Base-by-base conservation (phyloP, 2,113 vertebrate genomes). In the Alethe diademata region DNA sequence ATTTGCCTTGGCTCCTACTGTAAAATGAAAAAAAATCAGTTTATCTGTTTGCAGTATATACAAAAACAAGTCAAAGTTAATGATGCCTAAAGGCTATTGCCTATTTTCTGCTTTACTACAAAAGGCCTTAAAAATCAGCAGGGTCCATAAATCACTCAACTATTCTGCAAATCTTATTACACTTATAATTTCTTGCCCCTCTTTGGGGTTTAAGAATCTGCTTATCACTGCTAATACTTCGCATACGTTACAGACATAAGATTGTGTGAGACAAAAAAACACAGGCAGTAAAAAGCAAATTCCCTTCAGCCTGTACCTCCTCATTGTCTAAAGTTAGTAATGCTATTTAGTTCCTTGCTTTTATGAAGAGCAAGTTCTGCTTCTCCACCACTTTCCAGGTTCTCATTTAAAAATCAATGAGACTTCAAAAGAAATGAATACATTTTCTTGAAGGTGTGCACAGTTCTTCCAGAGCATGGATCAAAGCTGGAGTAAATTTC, bases 371-470 rank as follows among this genome's bases (percentile, higher is more conserved):
- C 7, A 64, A 79, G 36, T 50, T 89, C 73, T 87, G n/a, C 50
- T 90, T 35, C 73, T 70, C 40, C 56, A 62, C 20, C 51, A 48
- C n/a, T 66, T 92, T 85, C n/a, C 54, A 90, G 45, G 36, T 64
- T 79, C 54, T 81, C n/a, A 61, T 60, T 89, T 84, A 81, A 78
- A 93, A 93, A 90, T 74, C 48, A 64, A 24, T 45, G 48, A 88
- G 40, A 83, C 36, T 40, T 48, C 87, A 79, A 71, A 86, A 82
- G 61, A 92, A 91, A 86, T 14, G 1, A 79, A 50, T 33, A 64
- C 18, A 60, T 83, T 91, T 86, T 79, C 57, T 66, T 86, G 43
- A 82, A 91, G 33, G 58, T 51, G 45, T 20, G 40, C 62, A 75
- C 25, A 67, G 40, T 43, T 86, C 48, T 92, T 69, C 53, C 58